Evolutionary conservation across 2,888 invertebrate genomes (phyloP).

Genomic region (Eupithecia pulchellata): DNA sequence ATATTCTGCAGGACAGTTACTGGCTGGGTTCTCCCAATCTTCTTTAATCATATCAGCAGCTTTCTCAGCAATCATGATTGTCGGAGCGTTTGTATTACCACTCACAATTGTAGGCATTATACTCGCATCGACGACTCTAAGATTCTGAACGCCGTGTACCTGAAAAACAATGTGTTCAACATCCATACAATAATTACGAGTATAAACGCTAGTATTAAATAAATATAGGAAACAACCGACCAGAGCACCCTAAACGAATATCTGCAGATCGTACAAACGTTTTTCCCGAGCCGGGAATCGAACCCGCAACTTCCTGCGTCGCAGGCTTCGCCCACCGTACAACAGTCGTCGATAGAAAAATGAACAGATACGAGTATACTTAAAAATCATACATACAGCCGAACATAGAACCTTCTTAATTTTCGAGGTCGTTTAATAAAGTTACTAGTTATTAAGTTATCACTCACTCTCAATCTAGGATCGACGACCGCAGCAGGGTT

Average conservation of each 20-base stretch:
- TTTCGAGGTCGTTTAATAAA: background rate
- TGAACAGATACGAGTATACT: no score
- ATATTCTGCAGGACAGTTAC: constrained; percentile 48
- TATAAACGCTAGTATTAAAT: no score
- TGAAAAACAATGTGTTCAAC: constrained; percentile 50
- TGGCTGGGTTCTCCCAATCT: constrained; percentile 83
- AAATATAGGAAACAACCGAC: no score
- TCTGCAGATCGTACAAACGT: no score
- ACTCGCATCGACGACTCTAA: constrained; percentile 93
- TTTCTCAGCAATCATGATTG: constrained; percentile 94
- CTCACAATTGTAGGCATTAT: constrained; percentile 92
- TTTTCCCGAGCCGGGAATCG: no score
- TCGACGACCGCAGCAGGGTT: constrained; percentile 88
- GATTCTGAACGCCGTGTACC: constrained; percentile 87
- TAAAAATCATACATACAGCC: no score
- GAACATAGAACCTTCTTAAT: no score
- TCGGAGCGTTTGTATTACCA: constrained; percentile 93
- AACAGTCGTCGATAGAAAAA: no score
- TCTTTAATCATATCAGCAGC: constrained; percentile 93
- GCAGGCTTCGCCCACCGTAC: no score
- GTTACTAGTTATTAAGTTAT: no score
- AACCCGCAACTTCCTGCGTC: no score
- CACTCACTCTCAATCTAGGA: constrained; percentile 82
- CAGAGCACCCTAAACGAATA: no score
- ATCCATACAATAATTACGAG: background rate